Evolutionary conservation across 1,140 invertebrate species (phyloP), one percentile per base, ranked within the genome.

Genomic region (Carposina sasakii): DNA sequence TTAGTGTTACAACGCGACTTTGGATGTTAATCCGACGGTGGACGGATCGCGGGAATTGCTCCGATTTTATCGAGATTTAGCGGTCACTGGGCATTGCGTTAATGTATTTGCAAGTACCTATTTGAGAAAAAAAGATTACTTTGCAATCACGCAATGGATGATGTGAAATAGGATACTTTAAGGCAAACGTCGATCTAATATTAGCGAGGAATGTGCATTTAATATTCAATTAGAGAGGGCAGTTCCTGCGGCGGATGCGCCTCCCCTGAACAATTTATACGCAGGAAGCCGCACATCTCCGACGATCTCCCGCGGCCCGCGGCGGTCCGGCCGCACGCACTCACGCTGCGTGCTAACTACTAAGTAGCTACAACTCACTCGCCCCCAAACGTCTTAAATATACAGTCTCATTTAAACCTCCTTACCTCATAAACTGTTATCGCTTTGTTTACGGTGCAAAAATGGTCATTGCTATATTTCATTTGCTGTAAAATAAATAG

Each of bases 1-100:
- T 84, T 81, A 81, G 73, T 74, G 75, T 71, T 81, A 70, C 76
- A 64, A 74, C 68, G 72, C 71, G 63, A 70, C 71, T 75, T 74
- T 52, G 69, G 66, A 79, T 75, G 64, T 74, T 81, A 84, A 81
- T 81, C 77, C 66, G 77, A 81, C 81, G 77, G 60, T 57, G 63
- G 64, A 81, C 60, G 74, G 69, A 74, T 77, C 73, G 73, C 70
- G 63, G 70, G 74, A 73, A 73, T 75, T 71, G 76, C 71, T 76
- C 61, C 67, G 68, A 71, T 78, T 76, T 67, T 72, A 81, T 76
- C 69, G 63, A 73, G 72, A 65, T 71, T 67, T 69, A 71, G 71
- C 68, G 55, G 61, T 71, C 61, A 67, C 59, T 63, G 63, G 45
- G 62, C 55, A 42, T 57, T 48, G 52, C 54, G 58, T 63, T 67